phyloP scores from a whole-genome alignment of 2,797 vertebrate genomes.

The Octomys mimax region DNA sequence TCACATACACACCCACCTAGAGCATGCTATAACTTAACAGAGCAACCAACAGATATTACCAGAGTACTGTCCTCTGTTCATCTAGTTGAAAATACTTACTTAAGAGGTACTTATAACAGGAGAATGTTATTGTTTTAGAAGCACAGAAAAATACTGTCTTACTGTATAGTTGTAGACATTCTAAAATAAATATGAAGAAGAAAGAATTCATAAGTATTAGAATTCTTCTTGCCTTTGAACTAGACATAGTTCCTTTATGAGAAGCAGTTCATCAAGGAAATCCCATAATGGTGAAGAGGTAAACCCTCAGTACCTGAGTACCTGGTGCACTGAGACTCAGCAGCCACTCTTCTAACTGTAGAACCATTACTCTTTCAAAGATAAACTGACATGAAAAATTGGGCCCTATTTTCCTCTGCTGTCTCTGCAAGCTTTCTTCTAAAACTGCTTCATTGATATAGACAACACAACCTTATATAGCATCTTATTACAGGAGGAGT shows the following conservation, averaged over 20 bases:
- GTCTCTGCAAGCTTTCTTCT: conserved; percentile 45
- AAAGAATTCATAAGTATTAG: background rate
- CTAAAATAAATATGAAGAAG: background rate
- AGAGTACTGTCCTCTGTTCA: conserved; percentile 11
- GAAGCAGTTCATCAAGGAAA: conserved; percentile 42
- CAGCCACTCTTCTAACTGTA: conserved; percentile 35
- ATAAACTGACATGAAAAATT: conserved; percentile 62
- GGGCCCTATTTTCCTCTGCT: conserved; percentile 12
- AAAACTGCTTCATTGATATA: conserved; percentile 35
- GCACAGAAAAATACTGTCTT: conserved; percentile 57
- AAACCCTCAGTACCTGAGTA: conserved; percentile 36
- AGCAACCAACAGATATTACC: conserved; percentile 16
- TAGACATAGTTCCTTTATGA: background rate
- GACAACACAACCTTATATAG: conserved; percentile 43
- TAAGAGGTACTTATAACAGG: conserved; percentile 51
- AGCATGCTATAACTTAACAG: conserved; percentile 62
- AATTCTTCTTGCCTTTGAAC: conserved; percentile 49
- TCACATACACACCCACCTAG: conserved; percentile 19
- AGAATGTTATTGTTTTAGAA: conserved; percentile 46
- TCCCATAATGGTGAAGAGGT: conserved; percentile 43
- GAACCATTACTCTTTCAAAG: conserved; percentile 49
- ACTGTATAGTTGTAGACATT: background rate
- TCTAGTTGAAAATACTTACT: conserved; percentile 44
- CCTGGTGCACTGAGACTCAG: conserved; percentile 53
- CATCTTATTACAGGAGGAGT: background rate